These are phyloP conservation scores for Malurus alboscapulatus DNA, from an alignment of 2,113 vertebrate species.

Conservation along the genomic window DNA sequence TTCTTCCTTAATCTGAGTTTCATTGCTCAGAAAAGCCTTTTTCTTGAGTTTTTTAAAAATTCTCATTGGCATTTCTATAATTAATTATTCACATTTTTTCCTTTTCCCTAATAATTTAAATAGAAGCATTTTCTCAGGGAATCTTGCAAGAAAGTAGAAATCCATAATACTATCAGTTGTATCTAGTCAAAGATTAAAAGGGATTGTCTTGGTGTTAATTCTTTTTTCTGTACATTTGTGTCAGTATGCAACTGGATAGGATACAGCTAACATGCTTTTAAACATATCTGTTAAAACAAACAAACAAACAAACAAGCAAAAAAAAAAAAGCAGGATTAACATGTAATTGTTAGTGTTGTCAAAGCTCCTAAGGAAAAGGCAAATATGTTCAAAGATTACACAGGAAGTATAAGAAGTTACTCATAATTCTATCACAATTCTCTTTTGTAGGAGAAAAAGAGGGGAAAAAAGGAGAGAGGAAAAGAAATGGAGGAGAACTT, in stretches of 20 bases:
- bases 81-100: background rate
- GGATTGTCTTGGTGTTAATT: rapidly evolving
- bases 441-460: background rate
- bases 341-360: background rate
- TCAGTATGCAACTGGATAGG: background rate
- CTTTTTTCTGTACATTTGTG: background rate
- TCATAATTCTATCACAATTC: background rate
- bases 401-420: background rate
- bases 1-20: background rate
- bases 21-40: background rate
- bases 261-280: background rate
- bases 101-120: background rate
- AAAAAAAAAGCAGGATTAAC: background rate
- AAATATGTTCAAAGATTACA: background rate
- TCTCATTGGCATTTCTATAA: background rate
- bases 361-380: background rate
- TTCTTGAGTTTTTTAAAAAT: background rate
- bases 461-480: rapidly evolving
- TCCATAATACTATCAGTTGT: too few relatives aligned
- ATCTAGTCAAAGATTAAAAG: background rate
- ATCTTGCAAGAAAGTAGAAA: background rate
- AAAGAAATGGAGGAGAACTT: background rate
- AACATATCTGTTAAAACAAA: rapidly evolving
- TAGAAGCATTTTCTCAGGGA: background rate
- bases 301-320: background rate